A percentile compares a stretch with the other conserved stretches of the same genome.
These are phyloP conservation scores for Oreohelix idahoensis DNA, from an alignment of 1,140 invertebrate genomes.

Conservation along the genomic window DNA sequence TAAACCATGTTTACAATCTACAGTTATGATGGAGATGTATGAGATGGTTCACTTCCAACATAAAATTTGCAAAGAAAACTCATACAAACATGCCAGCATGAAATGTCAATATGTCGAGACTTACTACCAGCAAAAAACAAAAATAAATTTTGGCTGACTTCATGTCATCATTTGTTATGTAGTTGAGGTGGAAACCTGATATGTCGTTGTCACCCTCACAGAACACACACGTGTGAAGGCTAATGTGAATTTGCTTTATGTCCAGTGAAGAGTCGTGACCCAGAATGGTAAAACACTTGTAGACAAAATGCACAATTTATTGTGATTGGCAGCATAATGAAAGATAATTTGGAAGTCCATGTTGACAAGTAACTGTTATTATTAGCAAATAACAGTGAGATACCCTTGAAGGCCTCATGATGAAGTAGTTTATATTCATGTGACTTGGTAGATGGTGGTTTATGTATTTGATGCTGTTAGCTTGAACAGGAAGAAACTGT, in stretches of 20 bases:
- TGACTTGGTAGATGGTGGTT: not conserved
- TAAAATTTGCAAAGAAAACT: no score
- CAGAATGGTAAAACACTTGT: no score
- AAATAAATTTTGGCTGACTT: no score
- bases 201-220: not conserved
- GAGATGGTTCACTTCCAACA: no score
- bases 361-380: conserved; percentile 14
- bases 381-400: conserved; percentile 7
- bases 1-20: no score
- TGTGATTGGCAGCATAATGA: not conserved
- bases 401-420: conserved; percentile 29
- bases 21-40: no score
- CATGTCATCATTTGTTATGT: not conserved
- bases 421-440: not conserved
- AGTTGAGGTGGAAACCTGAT: not conserved
- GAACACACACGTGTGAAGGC: not conserved
- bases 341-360: conserved; percentile 33
- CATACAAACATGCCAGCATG: no score
- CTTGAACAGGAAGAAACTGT: not conserved
- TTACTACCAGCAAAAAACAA: no score
- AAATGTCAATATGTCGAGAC: no score
- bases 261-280: not conserved
- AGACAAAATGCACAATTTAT: not conserved
- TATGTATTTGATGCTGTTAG: not conserved
- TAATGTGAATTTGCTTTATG: not conserved